These are phyloP conservation scores for Periophthalmus modestus DNA, from an alignment of 2,113 vertebrate species.

Conservation along the genomic window DNA sequence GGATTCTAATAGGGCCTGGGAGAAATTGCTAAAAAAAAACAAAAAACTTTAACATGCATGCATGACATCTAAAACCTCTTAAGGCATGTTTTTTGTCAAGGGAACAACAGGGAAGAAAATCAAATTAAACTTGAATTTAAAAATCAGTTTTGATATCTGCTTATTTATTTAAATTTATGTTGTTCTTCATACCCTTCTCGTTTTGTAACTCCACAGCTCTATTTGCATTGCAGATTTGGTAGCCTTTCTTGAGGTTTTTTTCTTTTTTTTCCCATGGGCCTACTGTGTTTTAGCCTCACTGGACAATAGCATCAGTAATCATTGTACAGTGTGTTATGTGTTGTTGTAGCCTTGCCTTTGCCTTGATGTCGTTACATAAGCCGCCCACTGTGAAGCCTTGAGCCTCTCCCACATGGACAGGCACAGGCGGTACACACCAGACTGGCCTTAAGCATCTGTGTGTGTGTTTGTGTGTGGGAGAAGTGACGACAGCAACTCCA, in stretches of 20 bases:
- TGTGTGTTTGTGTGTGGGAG: conserved; percentile 41
- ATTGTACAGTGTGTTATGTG: conserved; percentile 26
- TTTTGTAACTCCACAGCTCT: background rate
- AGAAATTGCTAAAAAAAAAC: too few relatives aligned
- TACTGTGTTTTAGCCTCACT: background rate
- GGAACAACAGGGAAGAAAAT: too few relatives aligned
- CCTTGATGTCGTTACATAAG: conserved; percentile 59
- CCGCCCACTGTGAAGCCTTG: conserved; percentile 61
- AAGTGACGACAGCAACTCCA: conserved; percentile 60
- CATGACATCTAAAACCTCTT: too few relatives aligned
- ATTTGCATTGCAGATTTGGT: background rate
- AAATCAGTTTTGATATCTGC: too few relatives aligned
- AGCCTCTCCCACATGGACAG: conserved; percentile 41
- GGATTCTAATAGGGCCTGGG: too few relatives aligned
- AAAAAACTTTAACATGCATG: too few relatives aligned
- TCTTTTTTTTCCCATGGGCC: background rate
- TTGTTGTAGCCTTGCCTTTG: conserved; percentile 41
- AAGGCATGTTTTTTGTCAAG: too few relatives aligned
- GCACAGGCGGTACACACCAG: conserved; percentile 36
- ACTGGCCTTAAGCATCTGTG: conserved; percentile 53
- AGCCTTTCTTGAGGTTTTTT: background rate
- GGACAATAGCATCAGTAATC: conserved; percentile 13
- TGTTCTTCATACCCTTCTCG: background rate
- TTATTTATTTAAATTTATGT: too few relatives aligned
- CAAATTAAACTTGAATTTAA: too few relatives aligned